A percentile compares a stretch with the other conserved stretches of the same genome.
Conservation (phyloP, 2,113 vertebrate genomes). For the Pseudopodoces humilis region DNA sequence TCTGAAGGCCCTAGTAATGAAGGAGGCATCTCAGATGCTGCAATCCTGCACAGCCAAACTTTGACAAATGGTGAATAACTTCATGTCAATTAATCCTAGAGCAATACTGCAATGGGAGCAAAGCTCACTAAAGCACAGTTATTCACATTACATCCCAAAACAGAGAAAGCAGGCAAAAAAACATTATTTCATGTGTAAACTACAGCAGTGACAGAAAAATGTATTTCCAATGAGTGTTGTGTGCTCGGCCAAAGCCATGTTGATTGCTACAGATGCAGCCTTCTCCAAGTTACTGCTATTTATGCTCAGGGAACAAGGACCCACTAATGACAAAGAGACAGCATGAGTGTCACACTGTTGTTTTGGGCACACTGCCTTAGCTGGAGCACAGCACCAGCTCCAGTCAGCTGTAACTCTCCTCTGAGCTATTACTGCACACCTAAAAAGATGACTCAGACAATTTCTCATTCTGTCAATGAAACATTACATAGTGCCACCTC, state of each 20-base stretch:
- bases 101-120: rapidly evolving
- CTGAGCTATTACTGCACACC: background rate
- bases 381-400: background rate
- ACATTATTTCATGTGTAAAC: background rate
- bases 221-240: rapidly evolving
- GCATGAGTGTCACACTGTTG: rapidly evolving
- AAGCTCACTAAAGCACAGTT: background rate
- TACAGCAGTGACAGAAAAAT: background rate
- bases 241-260: background rate
- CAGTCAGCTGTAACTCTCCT: background rate
- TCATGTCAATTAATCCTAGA: background rate
- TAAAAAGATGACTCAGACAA: background rate
- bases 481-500: background rate
- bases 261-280: background rate
- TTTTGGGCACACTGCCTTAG: background rate
- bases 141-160: background rate
- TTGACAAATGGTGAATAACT: background rate
- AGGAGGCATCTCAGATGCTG: background rate
- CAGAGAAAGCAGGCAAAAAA: background rate
- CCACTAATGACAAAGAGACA: background rate
- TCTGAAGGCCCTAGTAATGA: background rate
- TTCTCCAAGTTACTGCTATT: background rate
- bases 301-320: background rate
- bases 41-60: background rate
- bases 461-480: background rate